Evolutionary conservation across 2,113 vertebrate genomes (phyloP), one percentile per base, ranked within the genome.

Genomic region (Beaufortia kweichowensis): DNA sequence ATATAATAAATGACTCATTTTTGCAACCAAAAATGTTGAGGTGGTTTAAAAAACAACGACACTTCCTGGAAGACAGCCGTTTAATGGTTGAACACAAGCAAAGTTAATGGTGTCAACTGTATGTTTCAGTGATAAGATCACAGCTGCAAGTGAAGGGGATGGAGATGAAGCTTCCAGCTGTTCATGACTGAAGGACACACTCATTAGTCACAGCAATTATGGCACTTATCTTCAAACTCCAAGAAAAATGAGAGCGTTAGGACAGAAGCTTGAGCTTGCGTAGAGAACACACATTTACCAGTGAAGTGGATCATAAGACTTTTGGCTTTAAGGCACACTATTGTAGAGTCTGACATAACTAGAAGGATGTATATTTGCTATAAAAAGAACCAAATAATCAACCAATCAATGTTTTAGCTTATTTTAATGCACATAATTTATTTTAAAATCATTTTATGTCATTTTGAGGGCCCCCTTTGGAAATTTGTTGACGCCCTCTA

Each of bases 171-270:
- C 57, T 55, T 39, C 48, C 75, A 80, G 81, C 35, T 79, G 69
- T 78, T 43, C 19, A 6, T 29, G 24, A 48, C 62, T 72, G 61
- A 66, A 76, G 39, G 62, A 48, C 56, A 71, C 28, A 78, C 61
- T 79, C 63, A 76, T 81, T 76, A 81, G 46, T 24, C 29, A 29
- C 65, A 55, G 60, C 46, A 76, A 84, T 81, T 67, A 83, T 14
- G 41, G 7, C 59, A 68, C 71, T 78, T 81, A 69, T 35, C 48
- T 57, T 19, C 55, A 31, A 65, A 62, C 60, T 70, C n/a, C 7
- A 35, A 81, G 46, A 33, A 68, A 74, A 79, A 56, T 26, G 63
- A 41, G 56, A 28, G 6, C 56, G 53, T 41, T 21, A 43, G 28
- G 4, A 62, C 43, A 76, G 19, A 29, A 41, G 24, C 6, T 17